A percentile compares a stretch with the other conserved stretches of the same genome.
These are phyloP conservation scores for Oxyscelio sp. DNA, from an alignment of 2,888 invertebrate species.

Conservation along the genomic window DNA sequence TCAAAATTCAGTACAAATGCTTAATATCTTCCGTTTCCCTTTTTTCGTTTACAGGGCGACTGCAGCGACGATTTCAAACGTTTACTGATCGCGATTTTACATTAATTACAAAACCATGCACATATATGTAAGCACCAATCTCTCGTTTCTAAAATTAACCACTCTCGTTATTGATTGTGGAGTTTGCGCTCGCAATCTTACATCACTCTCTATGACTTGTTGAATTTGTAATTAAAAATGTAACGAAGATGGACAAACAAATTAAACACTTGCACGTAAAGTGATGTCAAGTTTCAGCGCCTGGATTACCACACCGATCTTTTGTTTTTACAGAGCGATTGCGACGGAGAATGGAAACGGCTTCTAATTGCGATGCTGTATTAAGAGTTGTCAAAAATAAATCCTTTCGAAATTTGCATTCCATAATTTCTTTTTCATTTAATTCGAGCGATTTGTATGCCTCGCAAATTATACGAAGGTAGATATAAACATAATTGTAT, in stretches of 20 bases:
- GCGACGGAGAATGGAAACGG: conserved; percentile 83
- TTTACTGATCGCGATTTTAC: conserved; percentile 86
- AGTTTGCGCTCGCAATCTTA: conserved; percentile 3
- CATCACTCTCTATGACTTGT: conserved; percentile 21
- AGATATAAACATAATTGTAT: no score
- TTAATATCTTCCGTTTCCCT: conserved; percentile 56
- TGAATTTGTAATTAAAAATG: conserved; percentile 33
- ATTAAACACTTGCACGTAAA: not conserved
- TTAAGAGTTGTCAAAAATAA: conserved; percentile 73
- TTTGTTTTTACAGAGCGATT: conserved; percentile 86
- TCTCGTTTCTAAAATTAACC: conserved; percentile 75
- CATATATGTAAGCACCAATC: conserved; percentile 63
- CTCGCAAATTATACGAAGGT: no score
- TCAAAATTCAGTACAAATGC: conserved; percentile 1
- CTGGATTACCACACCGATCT: conserved; percentile 23
- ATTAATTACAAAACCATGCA: conserved; percentile 81
- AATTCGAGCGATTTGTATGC: no score
- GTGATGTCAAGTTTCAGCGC: not conserved
- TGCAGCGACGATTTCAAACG: conserved; percentile 87
- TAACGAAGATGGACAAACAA: conserved; percentile 14
- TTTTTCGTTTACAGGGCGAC: conserved; percentile 85
- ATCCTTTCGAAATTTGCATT: conserved; percentile 35
- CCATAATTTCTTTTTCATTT: conserved; percentile 25
- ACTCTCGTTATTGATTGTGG: conserved; percentile 14
- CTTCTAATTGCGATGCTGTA: conserved; percentile 87